Conservation (phyloP, 1,140 invertebrate genomes). For the Conus ventricosus region DNA sequence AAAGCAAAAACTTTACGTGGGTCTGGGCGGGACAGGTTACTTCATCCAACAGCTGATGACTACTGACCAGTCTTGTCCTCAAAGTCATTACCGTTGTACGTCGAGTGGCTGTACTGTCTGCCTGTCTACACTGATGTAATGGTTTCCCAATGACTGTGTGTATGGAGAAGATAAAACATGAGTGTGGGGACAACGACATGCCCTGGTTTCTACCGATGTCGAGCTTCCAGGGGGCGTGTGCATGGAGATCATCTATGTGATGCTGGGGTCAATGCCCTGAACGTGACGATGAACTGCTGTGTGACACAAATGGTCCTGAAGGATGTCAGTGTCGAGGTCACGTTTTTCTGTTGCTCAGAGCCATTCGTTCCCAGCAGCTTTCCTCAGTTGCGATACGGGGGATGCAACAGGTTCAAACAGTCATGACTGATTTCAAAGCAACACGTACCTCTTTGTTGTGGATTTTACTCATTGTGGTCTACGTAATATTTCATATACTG, state of each 20-base stretch:
- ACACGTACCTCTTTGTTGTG: background rate
- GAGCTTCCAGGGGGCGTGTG: constrained; percentile 24
- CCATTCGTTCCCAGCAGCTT: background rate
- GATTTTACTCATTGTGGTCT: background rate
- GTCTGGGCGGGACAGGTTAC: background rate
- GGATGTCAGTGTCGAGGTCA: constrained; percentile 31
- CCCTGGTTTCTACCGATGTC: constrained; percentile 31
- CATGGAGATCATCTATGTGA: constrained; percentile 23
- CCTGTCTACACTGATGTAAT: constrained; percentile 19
- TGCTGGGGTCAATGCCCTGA: constrained; percentile 37
- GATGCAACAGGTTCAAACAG: background rate
- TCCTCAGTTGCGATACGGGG: background rate
- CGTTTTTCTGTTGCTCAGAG: background rate
- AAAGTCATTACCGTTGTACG: constrained; percentile 14
- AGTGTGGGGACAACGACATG: constrained; percentile 14
- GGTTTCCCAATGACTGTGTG: constrained; percentile 14
- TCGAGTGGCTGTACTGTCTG: background rate
- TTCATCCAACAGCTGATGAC: background rate
- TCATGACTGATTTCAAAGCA: background rate
- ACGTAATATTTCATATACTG: background rate
- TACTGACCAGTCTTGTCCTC: background rate
- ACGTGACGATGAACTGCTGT: constrained; percentile 40
- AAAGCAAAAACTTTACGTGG: background rate
- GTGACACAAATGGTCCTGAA: constrained; percentile 45
- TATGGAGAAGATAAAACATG: background rate